Percentiles rank a stretch among this genome's conserved stretches.
Evolutionary conservation across 2,888 invertebrate genomes (phyloP).

Genomic region (Agapostemon virescens): DNA sequence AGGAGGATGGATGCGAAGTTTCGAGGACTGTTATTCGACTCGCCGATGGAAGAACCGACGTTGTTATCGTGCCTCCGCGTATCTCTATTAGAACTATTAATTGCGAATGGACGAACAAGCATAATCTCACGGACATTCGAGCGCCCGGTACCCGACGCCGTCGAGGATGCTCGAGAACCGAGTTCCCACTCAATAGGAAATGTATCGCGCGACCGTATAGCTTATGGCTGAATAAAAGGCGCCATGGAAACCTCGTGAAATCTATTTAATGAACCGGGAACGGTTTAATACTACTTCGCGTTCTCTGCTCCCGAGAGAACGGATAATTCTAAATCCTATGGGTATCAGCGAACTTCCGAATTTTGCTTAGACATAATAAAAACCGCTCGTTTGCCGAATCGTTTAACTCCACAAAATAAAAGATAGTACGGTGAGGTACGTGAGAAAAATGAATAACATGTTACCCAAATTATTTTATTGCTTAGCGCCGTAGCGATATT

Average conservation of each 20-base stretch:
- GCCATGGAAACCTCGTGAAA: not conserved
- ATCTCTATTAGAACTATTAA: constrained; percentile 13
- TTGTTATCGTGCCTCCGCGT: constrained; percentile 3
- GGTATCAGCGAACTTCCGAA: too few species aligned
- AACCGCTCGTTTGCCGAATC: not conserved
- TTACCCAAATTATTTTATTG: too few species aligned
- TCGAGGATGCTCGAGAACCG: not conserved
- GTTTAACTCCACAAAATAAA: not conserved
- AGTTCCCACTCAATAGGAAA: not conserved
- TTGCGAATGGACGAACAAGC: constrained; percentile 6
- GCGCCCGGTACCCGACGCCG: not conserved
- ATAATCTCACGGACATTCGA: not conserved
- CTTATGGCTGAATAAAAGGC: not conserved
- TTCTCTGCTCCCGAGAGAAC: not conserved
- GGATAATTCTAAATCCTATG: not conserved
- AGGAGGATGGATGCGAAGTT: not conserved
- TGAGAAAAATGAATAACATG: too few species aligned
- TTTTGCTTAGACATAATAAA: not conserved
- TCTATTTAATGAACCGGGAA: not conserved
- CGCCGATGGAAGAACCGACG: not conserved
- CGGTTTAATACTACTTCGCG: not conserved
- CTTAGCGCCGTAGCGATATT: too few species aligned
- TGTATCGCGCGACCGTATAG: not conserved
- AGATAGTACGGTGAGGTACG: too few species aligned
- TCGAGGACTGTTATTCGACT: constrained; percentile 11